These are phyloP conservation scores for Cuniculus paca DNA, from an alignment of 2,797 vertebrate species.

Conservation along the genomic window DNA sequence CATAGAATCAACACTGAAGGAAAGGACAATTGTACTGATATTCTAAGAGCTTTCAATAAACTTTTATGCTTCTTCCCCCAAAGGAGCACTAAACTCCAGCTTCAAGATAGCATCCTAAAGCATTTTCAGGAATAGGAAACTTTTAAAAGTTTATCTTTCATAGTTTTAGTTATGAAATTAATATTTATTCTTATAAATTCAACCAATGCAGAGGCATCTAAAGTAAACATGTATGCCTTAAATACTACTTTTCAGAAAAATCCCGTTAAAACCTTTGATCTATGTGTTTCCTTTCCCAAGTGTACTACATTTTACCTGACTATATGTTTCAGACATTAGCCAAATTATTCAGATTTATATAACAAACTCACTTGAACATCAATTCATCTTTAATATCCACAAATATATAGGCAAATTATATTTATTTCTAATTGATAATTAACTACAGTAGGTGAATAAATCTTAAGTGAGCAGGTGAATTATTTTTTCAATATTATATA, in stretches of 20 bases:
- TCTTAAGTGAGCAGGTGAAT: neutral
- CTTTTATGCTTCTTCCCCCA: neutral
- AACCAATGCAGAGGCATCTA: neutral
- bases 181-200: constrained; percentile 18
- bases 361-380: neutral
- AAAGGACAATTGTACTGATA: fast-evolving
- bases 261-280: neutral
- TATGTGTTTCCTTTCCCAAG: neutral
- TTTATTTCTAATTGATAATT: neutral
- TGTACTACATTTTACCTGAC: neutral
- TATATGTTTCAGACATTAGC: neutral
- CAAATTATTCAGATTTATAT: neutral
- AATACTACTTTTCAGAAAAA: neutral
- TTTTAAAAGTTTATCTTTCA: neutral
- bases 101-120: neutral
- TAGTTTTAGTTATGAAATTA: constrained; percentile 19
- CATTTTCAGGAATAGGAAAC: neutral
- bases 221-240: neutral
- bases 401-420: neutral
- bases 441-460: neutral
- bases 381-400: neutral
- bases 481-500: neutral
- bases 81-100: neutral
- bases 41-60: neutral
- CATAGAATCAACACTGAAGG: neutral